Percentiles rank a stretch among this genome's conserved stretches.
Evolutionary conservation across 2,797 vertebrate genomes (phyloP).

Genomic region (Bothrops alternatus): DNA sequence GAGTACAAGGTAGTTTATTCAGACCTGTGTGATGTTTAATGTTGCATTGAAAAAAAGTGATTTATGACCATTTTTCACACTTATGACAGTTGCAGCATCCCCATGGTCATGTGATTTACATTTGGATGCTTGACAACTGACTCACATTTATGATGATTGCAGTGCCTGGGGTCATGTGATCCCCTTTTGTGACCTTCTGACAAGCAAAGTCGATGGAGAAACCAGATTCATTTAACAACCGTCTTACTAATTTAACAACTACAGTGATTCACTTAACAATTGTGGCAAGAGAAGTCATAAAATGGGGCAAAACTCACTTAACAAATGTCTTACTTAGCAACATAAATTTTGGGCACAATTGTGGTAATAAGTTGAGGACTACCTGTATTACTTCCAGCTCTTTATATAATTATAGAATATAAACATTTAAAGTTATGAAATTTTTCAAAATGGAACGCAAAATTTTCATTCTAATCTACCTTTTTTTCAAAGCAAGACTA

Average conservation of each 20-base stretch:
- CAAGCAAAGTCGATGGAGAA: background rate
- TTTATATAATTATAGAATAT: background rate
- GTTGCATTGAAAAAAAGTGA: background rate
- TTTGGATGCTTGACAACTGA: background rate
- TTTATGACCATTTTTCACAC: background rate
- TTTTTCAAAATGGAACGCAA: background rate
- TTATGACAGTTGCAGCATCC: background rate
- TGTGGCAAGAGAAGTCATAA: background rate
- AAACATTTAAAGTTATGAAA: background rate
- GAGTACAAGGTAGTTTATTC: background rate
- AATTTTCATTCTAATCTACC: background rate
- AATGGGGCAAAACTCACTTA: background rate
- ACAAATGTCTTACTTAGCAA: background rate
- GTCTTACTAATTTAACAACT: background rate
- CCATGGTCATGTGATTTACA: background rate
- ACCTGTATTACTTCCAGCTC: background rate
- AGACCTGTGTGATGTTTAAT: background rate
- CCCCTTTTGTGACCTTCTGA: background rate
- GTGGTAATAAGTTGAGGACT: background rate
- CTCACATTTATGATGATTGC: background rate
- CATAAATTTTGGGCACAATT: background rate
- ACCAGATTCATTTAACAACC: background rate
- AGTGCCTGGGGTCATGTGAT: background rate
- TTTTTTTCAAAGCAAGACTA: background rate
- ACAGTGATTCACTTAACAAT: background rate